Evolutionary conservation across 2,888 invertebrate species (phyloP).

Genomic region (Hartigia nigra): DNA sequence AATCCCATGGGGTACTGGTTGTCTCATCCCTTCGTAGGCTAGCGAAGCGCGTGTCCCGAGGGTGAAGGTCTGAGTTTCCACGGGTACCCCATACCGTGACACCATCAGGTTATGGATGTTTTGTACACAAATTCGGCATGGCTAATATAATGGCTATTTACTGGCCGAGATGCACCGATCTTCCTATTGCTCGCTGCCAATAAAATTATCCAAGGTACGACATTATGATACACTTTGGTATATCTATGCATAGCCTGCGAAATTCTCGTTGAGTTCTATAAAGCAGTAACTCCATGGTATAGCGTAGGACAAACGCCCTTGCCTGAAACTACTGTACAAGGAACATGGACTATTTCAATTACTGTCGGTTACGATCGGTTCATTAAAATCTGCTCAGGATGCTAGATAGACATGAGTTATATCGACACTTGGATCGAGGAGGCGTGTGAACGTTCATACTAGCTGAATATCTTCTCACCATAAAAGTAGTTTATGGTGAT

Average conservation of each 20-base stretch:
- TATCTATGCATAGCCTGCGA: constrained; percentile 6
- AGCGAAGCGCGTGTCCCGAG: constrained; percentile 35
- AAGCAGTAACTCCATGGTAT: neutral
- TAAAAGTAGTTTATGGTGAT: constrained; percentile 48
- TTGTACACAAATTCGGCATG: constrained; percentile 60
- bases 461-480: constrained; percentile 44
- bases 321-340: neutral
- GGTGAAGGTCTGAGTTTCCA: constrained; percentile 24
- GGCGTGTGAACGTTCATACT: constrained; percentile 56
- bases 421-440: constrained; percentile 43
- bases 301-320: constrained; percentile 12
- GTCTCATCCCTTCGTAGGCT: constrained; percentile 3
- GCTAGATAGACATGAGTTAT: constrained; percentile 11
- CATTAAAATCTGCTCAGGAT: constrained; percentile 11
- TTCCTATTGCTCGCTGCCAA: constrained; percentile 44
- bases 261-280: neutral
- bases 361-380: constrained; percentile 26
- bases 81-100: constrained; percentile 42
- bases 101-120: constrained; percentile 56
- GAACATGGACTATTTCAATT: constrained; percentile 58
- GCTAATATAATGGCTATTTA: constrained; percentile 60
- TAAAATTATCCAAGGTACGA: constrained; percentile 64
- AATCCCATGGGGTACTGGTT: constrained; percentile 18
- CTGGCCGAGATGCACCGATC: constrained; percentile 25
- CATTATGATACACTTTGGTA: constrained; percentile 45